These are phyloP conservation scores for Oxyura jamaicensis DNA, from an alignment of 2,113 vertebrate genomes.

Conservation along the genomic window DNA sequence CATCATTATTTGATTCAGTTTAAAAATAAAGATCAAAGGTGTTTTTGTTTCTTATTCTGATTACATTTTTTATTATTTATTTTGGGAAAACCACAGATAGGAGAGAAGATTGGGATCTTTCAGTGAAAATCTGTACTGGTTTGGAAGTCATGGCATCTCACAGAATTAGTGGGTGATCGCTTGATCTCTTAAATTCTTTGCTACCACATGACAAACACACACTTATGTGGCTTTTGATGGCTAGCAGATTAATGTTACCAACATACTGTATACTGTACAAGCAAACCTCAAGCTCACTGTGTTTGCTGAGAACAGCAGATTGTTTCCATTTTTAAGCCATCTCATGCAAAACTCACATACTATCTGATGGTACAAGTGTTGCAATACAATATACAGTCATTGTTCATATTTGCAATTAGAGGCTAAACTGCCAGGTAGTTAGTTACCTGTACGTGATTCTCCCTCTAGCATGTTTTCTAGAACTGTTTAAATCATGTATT, in stretches of 20 bases:
- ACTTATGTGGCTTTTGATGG: conserved; percentile 58
- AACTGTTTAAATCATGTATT: not conserved
- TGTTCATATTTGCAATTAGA: not conserved
- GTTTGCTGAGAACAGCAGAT: conserved; percentile 58
- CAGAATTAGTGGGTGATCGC: not conserved
- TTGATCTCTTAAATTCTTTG: conserved; percentile 54
- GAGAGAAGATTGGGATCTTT: not conserved
- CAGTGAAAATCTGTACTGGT: not conserved
- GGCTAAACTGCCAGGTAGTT: not conserved
- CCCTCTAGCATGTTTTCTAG: not conserved
- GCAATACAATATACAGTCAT: conserved; percentile 68
- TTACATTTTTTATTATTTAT: not conserved
- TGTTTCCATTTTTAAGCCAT: conserved; percentile 68
- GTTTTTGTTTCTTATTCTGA: not conserved
- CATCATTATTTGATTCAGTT: not conserved
- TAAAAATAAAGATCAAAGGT: conserved; percentile 15
- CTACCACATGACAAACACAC: conserved; percentile 60
- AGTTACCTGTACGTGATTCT: not conserved
- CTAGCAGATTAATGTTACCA: conserved; percentile 40
- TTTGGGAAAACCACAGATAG: not conserved
- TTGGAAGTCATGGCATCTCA: conserved; percentile 32
- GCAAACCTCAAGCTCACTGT: conserved; percentile 54
- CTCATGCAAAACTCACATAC: conserved; percentile 60
- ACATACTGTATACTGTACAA: conserved; percentile 21
- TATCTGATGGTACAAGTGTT: conserved; percentile 72